Base-by-base conservation (phyloP, 2,888 invertebrate species). In the Hipparchia sbordonii region DNA sequence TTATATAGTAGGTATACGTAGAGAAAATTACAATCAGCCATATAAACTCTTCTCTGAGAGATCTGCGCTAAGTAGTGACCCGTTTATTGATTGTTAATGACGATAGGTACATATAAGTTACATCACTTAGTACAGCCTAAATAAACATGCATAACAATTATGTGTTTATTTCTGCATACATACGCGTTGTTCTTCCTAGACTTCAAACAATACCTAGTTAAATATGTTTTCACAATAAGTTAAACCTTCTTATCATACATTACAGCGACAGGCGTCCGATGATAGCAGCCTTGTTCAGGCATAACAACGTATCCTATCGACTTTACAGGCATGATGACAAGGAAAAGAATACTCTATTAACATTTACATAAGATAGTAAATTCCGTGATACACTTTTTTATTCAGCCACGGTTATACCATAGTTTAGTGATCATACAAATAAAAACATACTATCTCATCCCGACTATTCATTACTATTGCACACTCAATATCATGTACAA, bases 241-340 rank as follows among this genome's bases (percentile, higher is more conserved):
- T 46, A 1, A 57, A 66, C 3, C 13, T 7, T 39, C 48, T 68
- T 60, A 59, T 60, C 48, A 33, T 51, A 60, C 39, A 2, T 60
- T 51, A 60, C 68, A 33, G 48, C n/a, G 6, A 33, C 60, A 68
- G 48, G 51, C 23, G 51, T 51, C 51, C 51, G 48, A 5, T 39
- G 60, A 68, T 68, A 68, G 39, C 60, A 68, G 33, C 67, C n/a
- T 56, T 23, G n/a, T 56, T 62, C 70, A 61, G n/a, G n/a, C 54
- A 51, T 45, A 10, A 6, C 39, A 54, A 62, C 54, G 45, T 46
- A 4, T 45, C 10, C 9, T 46, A 46, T 12, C 45, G 45, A 45
- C 7, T 46, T 45, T 45, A 63, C 13, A 62, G n/a, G 1, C 6
- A 5, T 13, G 3, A 7, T 2, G 45, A 23, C 48, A n/a, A 51